Conservation (phyloP, 2,797 vertebrate species). For the Hemibagrus guttatus region DNA sequence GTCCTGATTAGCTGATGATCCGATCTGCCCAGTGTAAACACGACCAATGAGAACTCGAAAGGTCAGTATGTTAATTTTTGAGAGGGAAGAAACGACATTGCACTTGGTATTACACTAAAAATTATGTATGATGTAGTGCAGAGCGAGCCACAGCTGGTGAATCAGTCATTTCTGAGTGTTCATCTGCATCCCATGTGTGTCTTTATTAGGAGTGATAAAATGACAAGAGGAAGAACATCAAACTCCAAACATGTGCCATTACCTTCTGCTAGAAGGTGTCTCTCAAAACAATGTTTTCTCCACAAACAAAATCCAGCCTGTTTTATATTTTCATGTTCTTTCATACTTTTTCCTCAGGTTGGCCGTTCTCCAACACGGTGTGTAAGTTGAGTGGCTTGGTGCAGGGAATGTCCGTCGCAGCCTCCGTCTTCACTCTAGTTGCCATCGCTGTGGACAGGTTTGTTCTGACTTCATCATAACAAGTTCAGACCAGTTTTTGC, state of each 20-base stretch:
- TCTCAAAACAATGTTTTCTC: not conserved
- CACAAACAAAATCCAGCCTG: too few species aligned
- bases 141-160: constrained; percentile 1
- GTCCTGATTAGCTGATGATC: too few species aligned
- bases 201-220: constrained; percentile 2
- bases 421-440: constrained; percentile 81
- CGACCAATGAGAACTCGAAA: not conserved
- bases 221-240: not conserved
- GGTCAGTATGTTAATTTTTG: not conserved
- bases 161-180: not conserved
- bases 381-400: constrained; percentile 83
- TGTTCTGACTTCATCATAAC: constrained; percentile 38
- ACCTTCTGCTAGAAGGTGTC: too few species aligned
- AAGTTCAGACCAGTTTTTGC: not conserved
- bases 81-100: not conserved
- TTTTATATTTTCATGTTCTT: not conserved
- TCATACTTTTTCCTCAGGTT: constrained; percentile 64
- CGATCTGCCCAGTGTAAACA: too few species aligned
- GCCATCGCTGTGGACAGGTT: constrained; percentile 82
- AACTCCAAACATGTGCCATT: not conserved
- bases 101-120: not conserved
- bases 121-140: not conserved
- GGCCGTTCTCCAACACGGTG: constrained; percentile 77
- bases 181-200: not conserved
- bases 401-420: constrained; percentile 79